Evolutionary conservation across 2,113 vertebrate species (phyloP).

Genomic region (Aegithalos caudatus): DNA sequence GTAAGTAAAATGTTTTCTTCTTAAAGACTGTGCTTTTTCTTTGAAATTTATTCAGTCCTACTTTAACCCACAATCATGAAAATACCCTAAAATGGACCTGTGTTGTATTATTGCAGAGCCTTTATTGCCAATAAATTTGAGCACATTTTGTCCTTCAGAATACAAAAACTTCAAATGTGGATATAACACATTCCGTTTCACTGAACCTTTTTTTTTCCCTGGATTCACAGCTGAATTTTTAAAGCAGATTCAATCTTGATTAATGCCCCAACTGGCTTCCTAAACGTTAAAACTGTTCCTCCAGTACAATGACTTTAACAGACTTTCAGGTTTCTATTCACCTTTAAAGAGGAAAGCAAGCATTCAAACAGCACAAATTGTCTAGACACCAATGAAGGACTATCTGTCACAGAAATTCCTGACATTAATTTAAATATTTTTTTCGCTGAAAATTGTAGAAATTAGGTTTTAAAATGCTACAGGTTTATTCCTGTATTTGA

Average conservation of each 20-base stretch:
- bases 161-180: background rate
- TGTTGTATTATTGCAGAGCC: background rate
- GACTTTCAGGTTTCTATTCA: background rate
- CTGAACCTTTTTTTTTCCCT: background rate
- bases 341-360: slow-evolving; percentile 18
- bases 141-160: background rate
- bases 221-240: background rate
- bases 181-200: background rate
- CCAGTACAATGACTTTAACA: background rate
- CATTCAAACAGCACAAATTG: background rate
- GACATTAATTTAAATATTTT: background rate
- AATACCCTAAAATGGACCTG: background rate
- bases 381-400: background rate
- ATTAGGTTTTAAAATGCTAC: background rate
- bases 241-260: background rate
- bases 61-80: background rate
- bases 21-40: background rate
- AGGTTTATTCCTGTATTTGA: background rate
- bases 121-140: background rate
- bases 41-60: background rate
- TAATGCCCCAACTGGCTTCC: background rate
- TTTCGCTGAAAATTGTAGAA: background rate
- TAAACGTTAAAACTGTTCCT: background rate
- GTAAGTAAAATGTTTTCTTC: background rate
- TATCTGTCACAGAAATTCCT: background rate